These are phyloP conservation scores for Pimpla rufipes DNA, from an alignment of 2,888 invertebrate species.

Conservation along the genomic window DNA sequence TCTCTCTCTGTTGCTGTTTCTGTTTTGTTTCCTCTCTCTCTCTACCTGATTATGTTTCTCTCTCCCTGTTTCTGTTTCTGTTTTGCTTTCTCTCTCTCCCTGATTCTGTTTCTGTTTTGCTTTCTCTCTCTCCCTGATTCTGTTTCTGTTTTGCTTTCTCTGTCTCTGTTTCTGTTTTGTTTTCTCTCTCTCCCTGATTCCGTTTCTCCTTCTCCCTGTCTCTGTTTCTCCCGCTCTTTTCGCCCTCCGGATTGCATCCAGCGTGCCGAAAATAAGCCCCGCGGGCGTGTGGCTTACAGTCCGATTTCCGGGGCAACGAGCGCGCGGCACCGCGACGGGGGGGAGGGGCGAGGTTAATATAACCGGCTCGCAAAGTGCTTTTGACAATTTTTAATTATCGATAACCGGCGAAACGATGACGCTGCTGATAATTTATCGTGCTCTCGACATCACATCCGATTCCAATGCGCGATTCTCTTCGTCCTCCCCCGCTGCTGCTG, in stretches of 20 bases:
- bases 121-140: no score
- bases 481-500: no score
- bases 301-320: constrained; percentile 65
- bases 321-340: background rate
- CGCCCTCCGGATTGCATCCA: constrained; percentile 67
- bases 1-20: no score
- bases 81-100: constrained; percentile 21
- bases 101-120: no score
- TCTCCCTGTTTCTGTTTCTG: constrained; percentile 44
- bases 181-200: no score
- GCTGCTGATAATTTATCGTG: constrained; percentile 61
- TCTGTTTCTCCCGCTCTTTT: constrained; percentile 13
- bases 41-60: no score
- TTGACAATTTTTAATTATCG: constrained; percentile 84
- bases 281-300: constrained; percentile 75
- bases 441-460: constrained; percentile 43
- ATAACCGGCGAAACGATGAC: constrained; percentile 75
- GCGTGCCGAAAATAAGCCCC: constrained; percentile 71
- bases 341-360: constrained; percentile 40
- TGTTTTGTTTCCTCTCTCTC: no score
- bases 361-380: constrained; percentile 78
- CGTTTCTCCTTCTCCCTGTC: no score
- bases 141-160: no score
- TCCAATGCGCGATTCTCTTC: constrained; percentile 23
- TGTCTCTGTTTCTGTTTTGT: no score